phyloP scores from a whole-genome alignment of 1,140 invertebrate species.

The Eumeta japonica region DNA sequence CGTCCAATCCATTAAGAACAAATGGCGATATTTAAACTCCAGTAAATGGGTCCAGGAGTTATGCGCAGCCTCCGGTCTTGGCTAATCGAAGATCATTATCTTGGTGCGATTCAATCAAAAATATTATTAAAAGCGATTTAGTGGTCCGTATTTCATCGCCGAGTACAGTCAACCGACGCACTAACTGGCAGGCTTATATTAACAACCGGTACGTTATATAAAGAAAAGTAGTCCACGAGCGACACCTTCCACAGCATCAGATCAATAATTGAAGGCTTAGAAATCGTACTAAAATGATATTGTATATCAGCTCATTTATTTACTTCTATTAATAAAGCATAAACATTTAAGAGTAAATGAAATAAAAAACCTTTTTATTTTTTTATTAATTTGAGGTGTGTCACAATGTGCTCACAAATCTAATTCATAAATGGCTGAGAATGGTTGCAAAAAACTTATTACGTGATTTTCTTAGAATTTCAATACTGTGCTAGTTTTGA shows the following conservation, averaged over 20 bases:
- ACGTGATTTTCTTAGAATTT: no score
- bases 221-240: no score
- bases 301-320: slow-evolving; percentile 38
- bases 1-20: slow-evolving; percentile 44
- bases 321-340: slow-evolving; percentile 20
- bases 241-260: no score
- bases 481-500: no score
- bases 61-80: slow-evolving; percentile 5
- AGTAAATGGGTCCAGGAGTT: not conserved
- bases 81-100: slow-evolving; percentile 50
- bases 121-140: slow-evolving; percentile 47
- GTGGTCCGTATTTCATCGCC: slow-evolving; percentile 19
- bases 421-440: no score
- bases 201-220: no score
- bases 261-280: not conserved
- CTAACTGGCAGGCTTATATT: not conserved
- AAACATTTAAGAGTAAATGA: no score
- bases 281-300: slow-evolving; percentile 4
- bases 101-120: slow-evolving; percentile 35
- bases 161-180: no score
- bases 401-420: no score
- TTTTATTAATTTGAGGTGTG: no score
- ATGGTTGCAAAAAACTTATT: no score
- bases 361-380: no score
- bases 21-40: slow-evolving; percentile 36